These are phyloP conservation scores for Trachemys scripta DNA, from an alignment of 2,113 vertebrate species.

Conservation along the genomic window DNA sequence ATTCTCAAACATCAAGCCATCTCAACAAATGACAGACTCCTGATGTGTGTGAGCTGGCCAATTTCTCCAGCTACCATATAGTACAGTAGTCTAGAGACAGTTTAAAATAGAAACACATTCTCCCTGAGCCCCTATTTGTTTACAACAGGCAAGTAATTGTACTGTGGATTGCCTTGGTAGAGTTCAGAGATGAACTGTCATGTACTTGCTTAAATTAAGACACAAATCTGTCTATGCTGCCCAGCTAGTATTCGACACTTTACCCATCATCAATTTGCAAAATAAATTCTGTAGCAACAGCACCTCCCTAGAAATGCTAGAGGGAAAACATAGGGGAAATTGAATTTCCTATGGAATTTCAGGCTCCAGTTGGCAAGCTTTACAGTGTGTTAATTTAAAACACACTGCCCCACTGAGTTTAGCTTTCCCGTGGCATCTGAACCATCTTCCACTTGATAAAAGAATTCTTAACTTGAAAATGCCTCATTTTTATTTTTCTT, in stretches of 20 bases:
- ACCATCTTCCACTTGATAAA: neutral
- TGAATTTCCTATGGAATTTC: neutral
- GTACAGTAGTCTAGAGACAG: neutral
- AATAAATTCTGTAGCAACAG: neutral
- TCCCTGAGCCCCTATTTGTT: neutral
- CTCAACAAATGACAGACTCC: neutral
- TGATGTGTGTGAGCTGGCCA: neutral
- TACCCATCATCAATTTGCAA: neutral
- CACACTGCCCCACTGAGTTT: neutral
- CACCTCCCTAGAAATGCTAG: neutral
- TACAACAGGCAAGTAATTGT: neutral
- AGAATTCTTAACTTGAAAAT: neutral
- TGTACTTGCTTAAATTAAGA: neutral
- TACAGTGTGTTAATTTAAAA: neutral
- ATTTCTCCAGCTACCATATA: neutral
- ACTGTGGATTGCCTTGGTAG: neutral
- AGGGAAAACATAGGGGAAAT: neutral
- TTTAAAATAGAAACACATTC: neutral
- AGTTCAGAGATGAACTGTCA: neutral
- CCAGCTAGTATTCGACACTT: neutral
- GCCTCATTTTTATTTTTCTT: neutral
- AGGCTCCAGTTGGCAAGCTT: neutral
- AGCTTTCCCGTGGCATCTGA: neutral
- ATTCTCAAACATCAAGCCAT: neutral
- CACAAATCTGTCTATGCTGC: neutral